A percentile compares a stretch with the other conserved stretches of the same genome.
Conservation (phyloP, 2,113 vertebrate species). For the Eurypyga helias region DNA sequence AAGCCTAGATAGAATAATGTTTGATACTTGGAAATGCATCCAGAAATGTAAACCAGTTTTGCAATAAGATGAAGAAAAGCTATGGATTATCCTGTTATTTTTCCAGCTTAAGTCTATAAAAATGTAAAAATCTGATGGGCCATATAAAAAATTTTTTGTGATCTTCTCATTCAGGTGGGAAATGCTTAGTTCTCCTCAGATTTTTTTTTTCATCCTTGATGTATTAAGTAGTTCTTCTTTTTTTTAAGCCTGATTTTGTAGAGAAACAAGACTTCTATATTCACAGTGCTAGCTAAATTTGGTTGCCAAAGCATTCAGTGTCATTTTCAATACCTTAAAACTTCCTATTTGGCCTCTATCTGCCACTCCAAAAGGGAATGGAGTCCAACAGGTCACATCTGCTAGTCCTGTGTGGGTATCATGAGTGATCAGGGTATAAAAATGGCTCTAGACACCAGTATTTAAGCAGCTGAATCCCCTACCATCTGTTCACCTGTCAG, state of each 20-base stretch:
- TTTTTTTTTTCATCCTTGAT: background rate
- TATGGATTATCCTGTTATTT: background rate
- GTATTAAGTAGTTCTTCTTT: background rate
- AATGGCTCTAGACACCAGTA: background rate
- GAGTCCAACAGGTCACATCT: background rate
- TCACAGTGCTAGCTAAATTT: background rate
- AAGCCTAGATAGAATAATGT: background rate
- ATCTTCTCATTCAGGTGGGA: background rate
- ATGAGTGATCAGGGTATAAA: background rate
- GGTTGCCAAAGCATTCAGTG: background rate
- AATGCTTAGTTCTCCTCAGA: background rate
- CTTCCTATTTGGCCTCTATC: background rate
- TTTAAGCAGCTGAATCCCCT: background rate
- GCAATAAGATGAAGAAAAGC: background rate
- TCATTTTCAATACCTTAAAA: background rate
- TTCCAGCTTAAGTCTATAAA: background rate
- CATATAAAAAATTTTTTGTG: rapidly evolving
- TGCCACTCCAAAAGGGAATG: background rate
- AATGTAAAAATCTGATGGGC: background rate
- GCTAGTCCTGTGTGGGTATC: background rate
- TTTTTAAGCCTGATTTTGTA: background rate
- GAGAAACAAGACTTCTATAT: background rate
- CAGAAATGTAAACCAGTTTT: background rate
- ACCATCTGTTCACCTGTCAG: background rate
- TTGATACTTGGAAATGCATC: background rate